Evolutionary conservation across 2,888 invertebrate genomes (phyloP), one percentile per base, ranked within the genome.

Genomic region (Limenitis camilla): DNA sequence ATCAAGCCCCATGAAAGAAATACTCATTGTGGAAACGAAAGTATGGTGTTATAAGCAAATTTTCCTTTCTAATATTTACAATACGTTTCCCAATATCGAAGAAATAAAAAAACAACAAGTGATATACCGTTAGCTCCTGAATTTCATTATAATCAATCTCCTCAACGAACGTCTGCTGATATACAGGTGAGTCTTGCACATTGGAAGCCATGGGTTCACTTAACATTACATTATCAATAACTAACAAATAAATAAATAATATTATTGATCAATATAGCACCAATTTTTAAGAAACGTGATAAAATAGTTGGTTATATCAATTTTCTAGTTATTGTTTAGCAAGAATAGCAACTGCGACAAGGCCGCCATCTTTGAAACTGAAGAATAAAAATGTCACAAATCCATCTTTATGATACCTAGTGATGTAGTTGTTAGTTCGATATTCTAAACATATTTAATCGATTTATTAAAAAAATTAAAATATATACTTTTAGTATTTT

Each of bases 71-170:
- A n/a, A n/a, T n/a, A n/a, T n/a, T n/a, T n/a, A n/a, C n/a, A n/a
- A n/a, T n/a, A n/a, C n/a, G n/a, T n/a, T n/a, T n/a, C n/a, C n/a
- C n/a, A n/a, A n/a, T n/a, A n/a, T n/a, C n/a, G n/a, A n/a, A n/a
- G n/a, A n/a, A n/a, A n/a, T n/a, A n/a, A n/a, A n/a, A n/a, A n/a
- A n/a, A n/a, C n/a, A n/a, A n/a, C n/a, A n/a, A n/a, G n/a, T 53
- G 50, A 59, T 58, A 52, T 63, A 93, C 93, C 91, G 92, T 89
- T 81, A 92, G 85, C 70, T 90, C 90, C 74, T 91, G 88, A 75
- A 94, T 93, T 88, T 94, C 94, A 85, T 89, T 89, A 79, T 91
- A 92, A 81, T 93, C 90, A 76, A 94, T 94, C 88, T 93, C 93
- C 83, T 92, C 91, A 69, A 93, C 92, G 84, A 92, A 92, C 70